Base-by-base conservation (phyloP, 2,113 vertebrate species). In the Buteo buteo region DNA sequence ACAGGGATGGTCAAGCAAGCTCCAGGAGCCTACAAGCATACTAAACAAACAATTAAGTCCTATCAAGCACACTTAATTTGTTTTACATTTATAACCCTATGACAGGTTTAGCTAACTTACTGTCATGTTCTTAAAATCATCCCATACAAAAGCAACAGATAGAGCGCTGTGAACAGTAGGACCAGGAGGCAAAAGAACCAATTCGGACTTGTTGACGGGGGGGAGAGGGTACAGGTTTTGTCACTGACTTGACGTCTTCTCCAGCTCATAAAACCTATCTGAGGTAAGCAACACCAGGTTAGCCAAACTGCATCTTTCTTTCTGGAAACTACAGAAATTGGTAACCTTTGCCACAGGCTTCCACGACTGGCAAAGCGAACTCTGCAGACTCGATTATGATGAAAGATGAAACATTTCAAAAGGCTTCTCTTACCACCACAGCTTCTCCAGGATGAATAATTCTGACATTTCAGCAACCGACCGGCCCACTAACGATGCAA, bases 171-270 rank as follows among this genome's bases (percentile, higher is more conserved):
- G 1, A 62, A 15, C 31, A 50, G 36, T 1, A 25, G n/a, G 28
- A 55, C 3, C 2, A 1, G 26, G 13, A 47, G 38, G 10, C 1
- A 1, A 55, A 11, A 24, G 34, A 79, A 13, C 34, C 4, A 0
- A 11, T 15, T 21, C 1, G 0, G 36, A 16, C 31, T 32, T 62
- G 5, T 2, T 38, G 12, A 15, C 2, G 2, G 3, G 7, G 11
- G 6, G 5, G 24, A 26, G 31, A 72, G 18, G 34, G 11, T n/a
- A 16, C 13, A 55, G 77, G 7, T 25, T 89, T 58, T 59, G 71
- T 19, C 72, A 55, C 44, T 13, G 22, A 42, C 34, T 22, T 3
- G 0, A 36, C 1, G 0, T 16, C 57, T 50, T 40, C 32, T 40
- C 52, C 59, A 65, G 16, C 1, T 0, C 21, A 26, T 7, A 25